phyloP scores from a whole-genome alignment of 2,113 vertebrate genomes.

The Bufo gargarizans region DNA sequence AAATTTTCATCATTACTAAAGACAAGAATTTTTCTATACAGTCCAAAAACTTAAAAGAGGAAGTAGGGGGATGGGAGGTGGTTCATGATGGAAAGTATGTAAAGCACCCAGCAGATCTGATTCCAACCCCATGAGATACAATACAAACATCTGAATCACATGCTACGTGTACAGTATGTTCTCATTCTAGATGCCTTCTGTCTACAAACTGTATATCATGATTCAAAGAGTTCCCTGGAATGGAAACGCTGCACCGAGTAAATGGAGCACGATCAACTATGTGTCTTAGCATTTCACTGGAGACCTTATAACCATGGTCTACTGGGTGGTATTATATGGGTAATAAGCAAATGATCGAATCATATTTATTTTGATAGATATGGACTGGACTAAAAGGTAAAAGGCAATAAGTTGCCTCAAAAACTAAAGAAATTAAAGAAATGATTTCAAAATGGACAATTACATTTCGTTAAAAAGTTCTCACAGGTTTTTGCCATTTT shows the following conservation, averaged over 20 bases:
- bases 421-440: neutral
- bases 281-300: neutral
- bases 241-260: neutral
- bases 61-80: neutral
- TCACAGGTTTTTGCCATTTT: neutral
- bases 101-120: constrained; percentile 19
- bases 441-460: neutral
- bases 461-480: neutral
- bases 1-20: neutral
- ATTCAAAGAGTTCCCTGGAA: neutral
- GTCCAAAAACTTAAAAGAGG: neutral
- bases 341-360: neutral
- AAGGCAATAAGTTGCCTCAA: neutral
- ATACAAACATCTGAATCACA: constrained; percentile 30
- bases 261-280: neutral
- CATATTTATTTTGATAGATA: neutral
- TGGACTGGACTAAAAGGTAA: neutral
- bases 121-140: constrained; percentile 11
- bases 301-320: neutral
- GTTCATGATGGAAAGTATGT: constrained; percentile 27
- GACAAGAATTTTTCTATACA: neutral
- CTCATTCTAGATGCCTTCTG: neutral
- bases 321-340: no score
- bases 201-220: neutral
- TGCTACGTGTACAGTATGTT: neutral